phyloP scores from a whole-genome alignment of 1,140 invertebrate species.

The Penaeus indicus region DNA sequence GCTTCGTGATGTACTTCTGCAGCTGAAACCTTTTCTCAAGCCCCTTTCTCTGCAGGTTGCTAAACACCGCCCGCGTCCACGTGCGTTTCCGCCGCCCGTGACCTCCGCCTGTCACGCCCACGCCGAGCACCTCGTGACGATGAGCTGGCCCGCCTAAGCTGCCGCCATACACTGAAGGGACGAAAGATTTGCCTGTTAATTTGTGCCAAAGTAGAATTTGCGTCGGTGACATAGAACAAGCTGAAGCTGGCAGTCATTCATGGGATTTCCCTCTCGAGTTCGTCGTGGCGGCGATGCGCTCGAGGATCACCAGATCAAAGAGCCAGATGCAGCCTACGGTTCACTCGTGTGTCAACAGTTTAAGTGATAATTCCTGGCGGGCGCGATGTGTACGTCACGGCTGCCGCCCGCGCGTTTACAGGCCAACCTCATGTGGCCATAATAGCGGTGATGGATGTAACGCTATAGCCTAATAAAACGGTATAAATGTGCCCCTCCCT shows the following conservation, averaged over 20 bases:
- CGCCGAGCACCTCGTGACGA: constrained; percentile 28
- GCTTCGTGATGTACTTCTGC: constrained; percentile 99
- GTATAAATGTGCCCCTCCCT: constrained; percentile 51
- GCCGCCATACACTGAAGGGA: constrained; percentile 44
- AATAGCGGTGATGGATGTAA: constrained; percentile 58
- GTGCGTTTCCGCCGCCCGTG: constrained; percentile 69
- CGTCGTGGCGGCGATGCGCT: too few species aligned
- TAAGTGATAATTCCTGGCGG: constrained; percentile 52
- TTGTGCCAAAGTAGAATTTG: too few species aligned
- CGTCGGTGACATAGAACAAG: too few species aligned
- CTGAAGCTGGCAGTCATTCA: too few species aligned
- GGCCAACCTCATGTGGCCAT: constrained; percentile 46
- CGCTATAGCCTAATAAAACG: constrained; percentile 63
- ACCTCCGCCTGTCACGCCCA: constrained; percentile 61
- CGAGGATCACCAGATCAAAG: not conserved
- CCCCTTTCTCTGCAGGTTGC: constrained; percentile 92
- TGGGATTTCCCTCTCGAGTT: not conserved
- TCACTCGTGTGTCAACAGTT: constrained; percentile 46
- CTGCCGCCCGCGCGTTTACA: constrained; percentile 38
- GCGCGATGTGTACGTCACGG: constrained; percentile 35
- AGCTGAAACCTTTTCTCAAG: constrained; percentile 94
- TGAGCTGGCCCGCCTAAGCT: constrained; percentile 23
- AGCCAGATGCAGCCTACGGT: constrained; percentile 24
- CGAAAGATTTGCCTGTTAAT: not conserved
- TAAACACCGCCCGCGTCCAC: constrained; percentile 83